Evolutionary conservation across 2,113 vertebrate species (phyloP).

Genomic region (Crotalus viridis): DNA sequence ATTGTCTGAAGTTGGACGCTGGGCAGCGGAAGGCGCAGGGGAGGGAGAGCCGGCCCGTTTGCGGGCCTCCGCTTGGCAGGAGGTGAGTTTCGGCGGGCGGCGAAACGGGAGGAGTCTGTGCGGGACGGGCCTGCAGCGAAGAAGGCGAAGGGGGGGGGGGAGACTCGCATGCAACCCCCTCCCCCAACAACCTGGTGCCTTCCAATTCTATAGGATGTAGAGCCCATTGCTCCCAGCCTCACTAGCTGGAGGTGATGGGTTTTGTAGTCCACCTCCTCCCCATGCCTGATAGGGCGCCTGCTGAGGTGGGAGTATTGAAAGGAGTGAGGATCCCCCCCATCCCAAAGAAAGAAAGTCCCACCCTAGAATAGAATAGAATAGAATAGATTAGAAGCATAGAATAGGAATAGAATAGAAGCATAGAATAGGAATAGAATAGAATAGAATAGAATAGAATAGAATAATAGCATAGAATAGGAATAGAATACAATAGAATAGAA

Average conservation of each 20-base stretch:
- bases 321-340: not conserved
- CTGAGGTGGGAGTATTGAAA: not conserved
- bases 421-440: no score
- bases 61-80: not conserved
- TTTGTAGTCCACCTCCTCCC: not conserved
- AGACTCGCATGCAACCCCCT: no score
- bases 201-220: not conserved
- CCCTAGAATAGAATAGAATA: no score
- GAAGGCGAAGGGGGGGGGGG: no score
- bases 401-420: no score
- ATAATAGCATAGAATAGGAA: no score
- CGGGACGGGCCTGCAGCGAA: not conserved
- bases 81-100: no score
- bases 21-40: no score
- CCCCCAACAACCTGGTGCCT: not conserved
- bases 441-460: no score
- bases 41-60: no score
- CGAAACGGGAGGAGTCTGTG: not conserved
- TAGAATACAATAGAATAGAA: not conserved
- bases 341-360: not conserved
- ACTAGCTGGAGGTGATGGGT: not conserved
- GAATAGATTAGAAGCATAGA: no score
- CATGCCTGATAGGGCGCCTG: not conserved
- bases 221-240: not conserved
- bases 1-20: not conserved